Conservation (phyloP, 2,888 invertebrate species). For the Pollenia griseotomentosa region DNA sequence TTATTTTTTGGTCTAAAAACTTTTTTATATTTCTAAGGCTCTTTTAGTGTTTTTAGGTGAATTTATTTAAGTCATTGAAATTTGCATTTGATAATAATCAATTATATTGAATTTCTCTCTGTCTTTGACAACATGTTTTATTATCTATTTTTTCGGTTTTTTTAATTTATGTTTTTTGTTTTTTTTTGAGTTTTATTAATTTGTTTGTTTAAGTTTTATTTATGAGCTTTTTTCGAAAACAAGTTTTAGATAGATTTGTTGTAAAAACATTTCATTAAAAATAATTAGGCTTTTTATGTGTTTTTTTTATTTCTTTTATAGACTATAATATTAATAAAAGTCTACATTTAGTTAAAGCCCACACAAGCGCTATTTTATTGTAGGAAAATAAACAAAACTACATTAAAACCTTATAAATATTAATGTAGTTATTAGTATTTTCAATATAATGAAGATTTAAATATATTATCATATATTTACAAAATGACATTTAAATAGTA, state of each 20-base stretch:
- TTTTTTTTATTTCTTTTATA: slow-evolving; percentile 18
- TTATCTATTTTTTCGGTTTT: not conserved
- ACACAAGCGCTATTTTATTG: not conserved
- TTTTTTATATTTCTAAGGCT: not conserved
- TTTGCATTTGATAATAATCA: slow-evolving; percentile 55
- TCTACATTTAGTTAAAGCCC: not conserved
- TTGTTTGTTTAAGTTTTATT: slow-evolving; percentile 2
- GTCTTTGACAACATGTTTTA: slow-evolving; percentile 18
- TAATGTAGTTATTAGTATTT: slow-evolving; percentile 13
- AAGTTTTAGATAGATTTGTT: slow-evolving; percentile 18
- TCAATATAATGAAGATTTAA: not conserved
- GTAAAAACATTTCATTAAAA: slow-evolving; percentile 6
- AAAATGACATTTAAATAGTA: slow-evolving; percentile 14
- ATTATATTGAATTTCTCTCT: slow-evolving; percentile 47
- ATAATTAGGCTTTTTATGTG: slow-evolving; percentile 2
- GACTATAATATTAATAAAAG: not conserved
- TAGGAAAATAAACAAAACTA: not conserved
- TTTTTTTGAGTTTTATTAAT: not conserved
- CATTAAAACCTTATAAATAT: not conserved
- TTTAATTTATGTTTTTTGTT: slow-evolving; percentile 9
- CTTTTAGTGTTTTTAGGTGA: not conserved
- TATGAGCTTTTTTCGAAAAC: not conserved
- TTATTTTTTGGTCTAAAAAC: slow-evolving; percentile 20
- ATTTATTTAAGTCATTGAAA: slow-evolving; percentile 33
- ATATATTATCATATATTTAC: not conserved